A percentile compares a stretch with the other conserved stretches of the same genome.
These are phyloP conservation scores for Cylloceria caligata DNA, from an alignment of 2,888 invertebrate species.

Conservation along the genomic window DNA sequence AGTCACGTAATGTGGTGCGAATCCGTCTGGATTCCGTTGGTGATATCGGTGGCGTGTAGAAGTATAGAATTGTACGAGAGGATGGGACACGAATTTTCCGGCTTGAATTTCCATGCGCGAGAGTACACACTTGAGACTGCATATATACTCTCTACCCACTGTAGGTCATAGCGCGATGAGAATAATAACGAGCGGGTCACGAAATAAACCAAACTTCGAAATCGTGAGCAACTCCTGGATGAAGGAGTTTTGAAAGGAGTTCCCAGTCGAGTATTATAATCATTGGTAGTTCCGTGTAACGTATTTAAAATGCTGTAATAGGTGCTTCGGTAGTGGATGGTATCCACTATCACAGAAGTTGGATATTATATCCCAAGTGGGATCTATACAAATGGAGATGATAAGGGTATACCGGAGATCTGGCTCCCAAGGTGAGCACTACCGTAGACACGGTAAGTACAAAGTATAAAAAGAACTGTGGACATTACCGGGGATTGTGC, in stretches of 20 bases:
- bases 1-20: slow-evolving; percentile 37
- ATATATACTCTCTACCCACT: slow-evolving; percentile 32
- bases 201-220: slow-evolving; percentile 47
- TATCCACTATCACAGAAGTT: no score
- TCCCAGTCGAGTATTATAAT: background rate
- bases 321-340: no score
- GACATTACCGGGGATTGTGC: background rate
- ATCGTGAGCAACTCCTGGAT: slow-evolving; percentile 6
- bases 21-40: slow-evolving; percentile 44
- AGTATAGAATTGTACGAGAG: slow-evolving; percentile 9
- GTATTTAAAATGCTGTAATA: no score
- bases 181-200: slow-evolving; percentile 48
- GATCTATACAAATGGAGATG: background rate
- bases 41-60: slow-evolving; percentile 17
- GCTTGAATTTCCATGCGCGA: slow-evolving; percentile 41
- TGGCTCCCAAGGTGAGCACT: background rate
- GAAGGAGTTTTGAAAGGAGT: slow-evolving; percentile 7
- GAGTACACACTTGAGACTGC: background rate
- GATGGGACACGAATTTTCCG: slow-evolving; percentile 40
- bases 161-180: slow-evolving; percentile 50
- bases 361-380: no score
- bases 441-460: no score
- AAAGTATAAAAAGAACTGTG: no score
- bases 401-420: background rate
- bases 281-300: no score